These are phyloP conservation scores for Lycocerus yunnanus DNA, from an alignment of 2,888 invertebrate genomes.

Conservation along the genomic window DNA sequence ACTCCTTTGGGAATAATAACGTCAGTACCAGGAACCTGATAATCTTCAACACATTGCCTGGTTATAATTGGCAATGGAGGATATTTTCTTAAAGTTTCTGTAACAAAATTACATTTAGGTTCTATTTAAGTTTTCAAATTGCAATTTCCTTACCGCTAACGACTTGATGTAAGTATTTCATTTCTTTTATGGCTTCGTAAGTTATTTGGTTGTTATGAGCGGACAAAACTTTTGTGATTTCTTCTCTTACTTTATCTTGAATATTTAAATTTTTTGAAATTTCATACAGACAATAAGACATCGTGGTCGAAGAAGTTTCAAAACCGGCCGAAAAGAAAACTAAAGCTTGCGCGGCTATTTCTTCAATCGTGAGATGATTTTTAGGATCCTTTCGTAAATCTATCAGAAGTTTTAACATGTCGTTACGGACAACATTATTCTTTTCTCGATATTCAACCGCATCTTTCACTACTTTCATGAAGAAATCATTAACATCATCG, in stretches of 20 bases:
- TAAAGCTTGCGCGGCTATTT: conserved; percentile 37
- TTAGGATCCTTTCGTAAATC: conserved; percentile 48
- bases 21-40: conserved; percentile 30
- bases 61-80: conserved; percentile 41
- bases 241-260: conserved; percentile 54
- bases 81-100: conserved; percentile 49
- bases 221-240: conserved; percentile 49
- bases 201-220: conserved; percentile 45
- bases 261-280: conserved; percentile 55
- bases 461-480: conserved; percentile 52
- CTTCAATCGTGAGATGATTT: conserved; percentile 29
- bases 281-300: conserved; percentile 58
- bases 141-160: conserved; percentile 43
- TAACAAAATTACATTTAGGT: conserved; percentile 24
- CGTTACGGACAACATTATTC: conserved; percentile 57
- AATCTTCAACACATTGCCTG: conserved; percentile 35
- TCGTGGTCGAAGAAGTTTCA: conserved; percentile 51
- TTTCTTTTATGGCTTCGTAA: conserved; percentile 56
- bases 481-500: conserved; percentile 50
- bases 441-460: conserved; percentile 56
- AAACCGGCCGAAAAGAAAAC: conserved; percentile 49
- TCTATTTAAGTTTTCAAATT: not conserved
- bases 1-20: conserved; percentile 40
- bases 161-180: conserved; percentile 58
- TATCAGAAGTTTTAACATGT: conserved; percentile 61